These are phyloP conservation scores for Heterodera schachtii DNA, from an alignment of 1,140 invertebrate genomes.

Conservation along the genomic window DNA sequence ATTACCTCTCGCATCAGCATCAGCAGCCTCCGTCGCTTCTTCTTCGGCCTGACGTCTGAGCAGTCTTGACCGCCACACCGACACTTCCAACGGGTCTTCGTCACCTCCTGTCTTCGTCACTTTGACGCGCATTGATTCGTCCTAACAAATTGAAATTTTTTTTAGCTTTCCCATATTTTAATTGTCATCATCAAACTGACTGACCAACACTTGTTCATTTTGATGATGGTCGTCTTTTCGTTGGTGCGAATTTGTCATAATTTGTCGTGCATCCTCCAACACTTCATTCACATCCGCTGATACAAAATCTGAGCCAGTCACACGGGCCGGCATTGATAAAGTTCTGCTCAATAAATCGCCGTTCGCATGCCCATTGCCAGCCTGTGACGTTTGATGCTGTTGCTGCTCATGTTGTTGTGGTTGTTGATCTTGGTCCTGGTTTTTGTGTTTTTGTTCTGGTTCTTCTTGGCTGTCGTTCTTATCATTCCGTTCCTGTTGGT, in stretches of 20 bases:
- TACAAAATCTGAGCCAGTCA: slow-evolving; percentile 40
- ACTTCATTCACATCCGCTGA: slow-evolving; percentile 52
- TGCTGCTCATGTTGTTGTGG: no score
- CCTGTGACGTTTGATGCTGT: neutral
- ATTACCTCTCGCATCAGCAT: no score
- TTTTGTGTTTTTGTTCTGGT: no score
- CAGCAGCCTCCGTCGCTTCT: neutral
- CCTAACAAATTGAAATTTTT: neutral
- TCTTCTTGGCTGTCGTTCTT: no score
- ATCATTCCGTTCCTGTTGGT: no score
- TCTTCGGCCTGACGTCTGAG: slow-evolving; percentile 38
- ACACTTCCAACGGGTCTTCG: slow-evolving; percentile 49
- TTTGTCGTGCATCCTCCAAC: slow-evolving; percentile 51
- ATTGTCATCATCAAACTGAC: neutral
- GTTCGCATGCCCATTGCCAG: neutral
- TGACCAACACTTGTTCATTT: slow-evolving; percentile 43
- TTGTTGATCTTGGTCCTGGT: no score
- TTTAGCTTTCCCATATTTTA: neutral
- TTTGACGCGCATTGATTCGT: slow-evolving; percentile 54
- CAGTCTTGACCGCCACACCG: slow-evolving; percentile 34
- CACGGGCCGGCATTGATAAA: neutral
- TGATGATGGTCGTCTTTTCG: slow-evolving; percentile 30
- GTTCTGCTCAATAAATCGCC: neutral
- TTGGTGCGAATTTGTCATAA: slow-evolving; percentile 48
- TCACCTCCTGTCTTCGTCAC: slow-evolving; percentile 44